Evolutionary conservation across 2,113 vertebrate genomes (phyloP).

Genomic region (Sakesphorus luctuosus): DNA sequence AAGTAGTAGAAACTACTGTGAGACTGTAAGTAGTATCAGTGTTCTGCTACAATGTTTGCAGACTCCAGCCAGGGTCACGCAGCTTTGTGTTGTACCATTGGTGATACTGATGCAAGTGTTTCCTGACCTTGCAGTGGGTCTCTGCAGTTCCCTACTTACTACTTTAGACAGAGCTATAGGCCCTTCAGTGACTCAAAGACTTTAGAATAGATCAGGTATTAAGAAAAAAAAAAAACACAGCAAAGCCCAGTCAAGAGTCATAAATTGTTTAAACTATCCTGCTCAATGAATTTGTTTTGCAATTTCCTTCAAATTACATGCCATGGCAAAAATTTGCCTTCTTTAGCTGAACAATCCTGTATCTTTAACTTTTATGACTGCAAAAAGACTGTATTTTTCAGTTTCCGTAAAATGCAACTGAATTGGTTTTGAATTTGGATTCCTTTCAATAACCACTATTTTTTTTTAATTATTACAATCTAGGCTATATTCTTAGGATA

Average conservation of each 20-base stretch:
- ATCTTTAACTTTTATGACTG: neutral
- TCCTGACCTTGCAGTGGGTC: neutral
- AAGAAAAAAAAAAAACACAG: neutral
- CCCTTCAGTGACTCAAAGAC: neutral
- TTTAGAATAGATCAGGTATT: neutral
- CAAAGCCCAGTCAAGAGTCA: neutral
- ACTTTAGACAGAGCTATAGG: neutral
- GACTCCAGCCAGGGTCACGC: neutral
- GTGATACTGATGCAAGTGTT: neutral
- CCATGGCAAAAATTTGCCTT: neutral
- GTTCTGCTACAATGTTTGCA: neutral
- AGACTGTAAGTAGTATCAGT: neutral
- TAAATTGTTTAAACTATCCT: neutral
- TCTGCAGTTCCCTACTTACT: neutral
- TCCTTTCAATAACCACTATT: neutral
- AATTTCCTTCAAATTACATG: neutral
- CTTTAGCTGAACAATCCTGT: neutral
- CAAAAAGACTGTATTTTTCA: neutral
- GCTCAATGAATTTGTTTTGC: neutral
- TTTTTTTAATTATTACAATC: neutral
- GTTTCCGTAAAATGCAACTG: neutral
- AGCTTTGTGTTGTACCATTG: neutral
- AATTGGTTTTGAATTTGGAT: neutral
- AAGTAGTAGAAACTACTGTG: neutral
- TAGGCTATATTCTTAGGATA: slow-evolving; percentile 92